These are phyloP conservation scores for Phataginus tetradactyla DNA, from an alignment of 2,797 vertebrate species.

Conservation along the genomic window DNA sequence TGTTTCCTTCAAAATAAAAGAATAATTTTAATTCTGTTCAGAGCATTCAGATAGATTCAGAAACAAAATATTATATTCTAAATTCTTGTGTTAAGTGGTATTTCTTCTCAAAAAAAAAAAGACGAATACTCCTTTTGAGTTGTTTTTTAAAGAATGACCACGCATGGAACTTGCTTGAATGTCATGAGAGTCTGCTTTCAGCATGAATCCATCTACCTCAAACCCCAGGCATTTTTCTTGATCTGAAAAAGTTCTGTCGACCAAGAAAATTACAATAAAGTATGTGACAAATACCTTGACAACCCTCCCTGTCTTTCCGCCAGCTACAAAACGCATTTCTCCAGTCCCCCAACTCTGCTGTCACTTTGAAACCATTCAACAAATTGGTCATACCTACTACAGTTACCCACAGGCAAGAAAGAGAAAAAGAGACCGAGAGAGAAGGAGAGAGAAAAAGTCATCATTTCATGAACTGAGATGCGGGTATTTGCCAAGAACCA, in stretches of 20 bases:
- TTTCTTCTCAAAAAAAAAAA: background rate
- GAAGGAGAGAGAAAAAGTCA: background rate
- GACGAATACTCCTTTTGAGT: background rate
- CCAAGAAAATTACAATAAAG: conserved; percentile 56
- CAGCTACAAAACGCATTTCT: conserved; percentile 10
- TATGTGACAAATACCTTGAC: conserved; percentile 46
- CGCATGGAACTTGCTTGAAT: conserved; percentile 34
- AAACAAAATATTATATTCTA: background rate
- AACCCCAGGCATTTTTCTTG: conserved; percentile 54
- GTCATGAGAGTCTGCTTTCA: conserved; percentile 50
- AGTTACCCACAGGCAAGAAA: background rate
- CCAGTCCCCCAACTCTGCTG: conserved; percentile 20
- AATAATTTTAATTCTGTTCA: conserved; percentile 45
- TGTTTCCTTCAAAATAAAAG: background rate
- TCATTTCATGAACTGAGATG: background rate
- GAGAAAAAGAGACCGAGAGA: background rate
- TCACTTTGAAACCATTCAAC: background rate
- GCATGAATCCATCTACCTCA: background rate
- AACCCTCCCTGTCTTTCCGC: background rate
- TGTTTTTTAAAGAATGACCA: background rate
- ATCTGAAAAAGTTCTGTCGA: conserved; percentile 44
- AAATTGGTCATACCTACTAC: conserved; percentile 30
- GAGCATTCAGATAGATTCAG: background rate
- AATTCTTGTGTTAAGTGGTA: background rate
- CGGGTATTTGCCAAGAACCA: background rate